Evolutionary conservation across 2,113 vertebrate genomes (phyloP).

Genomic region (Pholis gunnellus): DNA sequence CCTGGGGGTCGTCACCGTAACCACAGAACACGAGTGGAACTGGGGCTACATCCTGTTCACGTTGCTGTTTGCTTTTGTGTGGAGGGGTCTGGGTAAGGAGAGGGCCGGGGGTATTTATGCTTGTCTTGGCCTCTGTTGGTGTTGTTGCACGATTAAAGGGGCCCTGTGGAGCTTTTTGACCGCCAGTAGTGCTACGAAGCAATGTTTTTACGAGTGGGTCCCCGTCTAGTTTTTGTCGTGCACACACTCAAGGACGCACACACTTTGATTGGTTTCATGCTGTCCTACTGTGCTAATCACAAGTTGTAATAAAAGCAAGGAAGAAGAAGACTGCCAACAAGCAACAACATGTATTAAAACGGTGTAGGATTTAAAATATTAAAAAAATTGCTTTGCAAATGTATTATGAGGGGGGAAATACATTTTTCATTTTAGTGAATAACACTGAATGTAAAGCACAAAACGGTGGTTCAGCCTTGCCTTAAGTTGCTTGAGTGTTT

Average conservation of each 20-base stretch:
- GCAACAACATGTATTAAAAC: neutral
- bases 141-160: neutral
- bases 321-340: neutral
- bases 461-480: neutral
- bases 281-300: neutral
- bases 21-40: slow-evolving; percentile 97
- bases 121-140: neutral
- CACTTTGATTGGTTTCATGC: neutral
- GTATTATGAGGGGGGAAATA: neutral
- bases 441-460: neutral
- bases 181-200: neutral
- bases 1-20: slow-evolving; percentile 95
- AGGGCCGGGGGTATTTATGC: neutral
- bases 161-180: neutral
- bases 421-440: neutral
- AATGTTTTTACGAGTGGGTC: neutral
- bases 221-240: neutral
- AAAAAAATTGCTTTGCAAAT: neutral
- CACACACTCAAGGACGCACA: neutral
- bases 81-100: slow-evolving; percentile 91
- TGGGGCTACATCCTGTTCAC: slow-evolving; percentile 97
- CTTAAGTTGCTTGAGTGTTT: neutral
- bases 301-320: neutral
- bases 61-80: slow-evolving; percentile 92
- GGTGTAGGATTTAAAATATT: neutral